Base-by-base conservation (phyloP, 2,888 invertebrate genomes). In the Sarcophaga subvicina region DNA sequence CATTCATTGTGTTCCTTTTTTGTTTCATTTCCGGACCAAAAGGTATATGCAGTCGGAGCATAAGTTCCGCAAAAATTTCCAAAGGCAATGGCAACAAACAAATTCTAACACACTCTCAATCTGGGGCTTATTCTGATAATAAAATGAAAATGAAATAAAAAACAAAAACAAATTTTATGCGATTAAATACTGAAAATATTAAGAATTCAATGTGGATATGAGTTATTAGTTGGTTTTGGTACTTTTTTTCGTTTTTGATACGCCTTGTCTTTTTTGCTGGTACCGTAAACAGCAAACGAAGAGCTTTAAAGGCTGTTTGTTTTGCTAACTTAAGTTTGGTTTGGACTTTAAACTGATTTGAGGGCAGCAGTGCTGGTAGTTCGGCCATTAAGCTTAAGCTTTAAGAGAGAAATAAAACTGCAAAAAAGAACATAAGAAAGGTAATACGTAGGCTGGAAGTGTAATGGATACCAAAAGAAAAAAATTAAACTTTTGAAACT, bases 181-280 rank as follows among this genome's bases (percentile, higher is more conserved):
- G 67, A 80, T 80, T 79, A 79, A 79, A 75, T 80, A 80, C 67
- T 49, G 14, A 62, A 79, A 75, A 81, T 81, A 80, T 81, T 69
- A 81, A 69, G 75, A 67, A 69, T 75, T 69, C 73, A 64, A 71
- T 79, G 71, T 79, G 79, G 79, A 70, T 79, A 79, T 79, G 71
- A 79, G 70, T 79, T 79, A 79, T 79, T 79, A 54, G 67, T 45
- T 22, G 37, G 17, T 37, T 37, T 37, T 37, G 37, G 14, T 49
- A 49, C 2, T 49, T 49, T 49, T 49, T 11, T 12, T 49, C 14
- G 11, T 49, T 14, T 1, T 4, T 49, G 14, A 0, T 17, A 37
- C 37, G 37, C 14, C 14, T 49, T 54, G 54, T 54, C 17, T 54
- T 22, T 49, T 49, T 49, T 49, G 11, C 14, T 14, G 12, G 1